Conservation (phyloP, 1,140 invertebrate species). For the Choristoneura fumiferana region DNA sequence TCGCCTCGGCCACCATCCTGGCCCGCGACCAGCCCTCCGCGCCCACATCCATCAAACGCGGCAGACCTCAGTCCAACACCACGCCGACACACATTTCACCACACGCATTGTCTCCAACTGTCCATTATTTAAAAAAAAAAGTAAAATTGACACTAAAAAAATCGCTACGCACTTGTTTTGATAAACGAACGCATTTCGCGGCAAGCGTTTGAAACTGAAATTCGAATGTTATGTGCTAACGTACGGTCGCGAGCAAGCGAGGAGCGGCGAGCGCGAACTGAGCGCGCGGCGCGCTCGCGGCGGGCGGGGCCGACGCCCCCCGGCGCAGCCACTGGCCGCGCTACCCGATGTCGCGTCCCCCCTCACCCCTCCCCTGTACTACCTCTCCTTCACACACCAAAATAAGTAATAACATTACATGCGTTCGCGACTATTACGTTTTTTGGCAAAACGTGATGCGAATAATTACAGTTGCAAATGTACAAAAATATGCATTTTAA, state of each 20-base stretch:
- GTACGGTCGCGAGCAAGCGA: constrained; percentile 48
- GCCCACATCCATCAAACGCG: constrained; percentile 70
- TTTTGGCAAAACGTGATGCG: too few relatives aligned
- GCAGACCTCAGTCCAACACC: constrained; percentile 35
- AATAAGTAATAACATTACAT: constrained; percentile 11
- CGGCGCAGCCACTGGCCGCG: constrained; percentile 48
- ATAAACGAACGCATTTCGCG: constrained; percentile 17
- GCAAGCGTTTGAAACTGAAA: constrained; percentile 21
- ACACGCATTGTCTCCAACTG: constrained; percentile 47
- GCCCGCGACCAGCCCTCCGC: constrained; percentile 68
- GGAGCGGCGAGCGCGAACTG: constrained; percentile 64
- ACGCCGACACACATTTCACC: constrained; percentile 42
- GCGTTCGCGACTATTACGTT: not conserved
- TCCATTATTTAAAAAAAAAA: constrained; percentile 3
- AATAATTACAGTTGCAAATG: constrained; percentile 14
- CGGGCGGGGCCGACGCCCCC: constrained; percentile 48
- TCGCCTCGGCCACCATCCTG: constrained; percentile 79
- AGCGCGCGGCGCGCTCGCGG: constrained; percentile 41
- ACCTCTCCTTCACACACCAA: constrained; percentile 32
- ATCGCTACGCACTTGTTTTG: constrained; percentile 10
- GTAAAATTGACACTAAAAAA: not conserved
- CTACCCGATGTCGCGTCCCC: constrained; percentile 54
- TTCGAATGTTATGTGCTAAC: constrained; percentile 46
- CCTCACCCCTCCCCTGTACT: constrained; percentile 20
- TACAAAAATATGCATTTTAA: constrained; percentile 8